A percentile compares a stretch with the other conserved stretches of the same genome.
These are phyloP conservation scores for Corythaixoides concolor DNA, from an alignment of 2,113 vertebrate species.

Conservation along the genomic window DNA sequence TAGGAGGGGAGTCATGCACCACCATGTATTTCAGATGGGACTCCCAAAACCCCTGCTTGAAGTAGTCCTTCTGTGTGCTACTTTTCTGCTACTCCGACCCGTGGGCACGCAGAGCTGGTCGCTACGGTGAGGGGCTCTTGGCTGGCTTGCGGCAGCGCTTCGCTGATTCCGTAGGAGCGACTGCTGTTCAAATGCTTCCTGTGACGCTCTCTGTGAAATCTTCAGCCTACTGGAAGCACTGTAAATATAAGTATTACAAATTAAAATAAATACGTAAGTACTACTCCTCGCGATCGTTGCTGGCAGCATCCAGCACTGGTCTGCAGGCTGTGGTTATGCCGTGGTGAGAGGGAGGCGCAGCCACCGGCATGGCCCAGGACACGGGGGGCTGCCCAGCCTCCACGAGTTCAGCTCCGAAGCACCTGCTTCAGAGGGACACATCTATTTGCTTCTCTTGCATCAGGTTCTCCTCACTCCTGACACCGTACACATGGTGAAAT, in stretches of 20 bases:
- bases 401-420: background rate
- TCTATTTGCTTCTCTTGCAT: background rate
- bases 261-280: background rate
- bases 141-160: background rate
- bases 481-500: rapidly evolving
- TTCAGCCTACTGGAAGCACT: background rate
- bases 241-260: background rate
- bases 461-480: background rate
- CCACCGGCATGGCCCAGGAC: background rate
- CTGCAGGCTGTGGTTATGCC: rapidly evolving
- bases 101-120: background rate
- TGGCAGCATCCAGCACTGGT: background rate
- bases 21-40: rapidly evolving
- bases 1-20: background rate
- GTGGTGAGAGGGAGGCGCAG: background rate
- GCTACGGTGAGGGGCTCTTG: background rate
- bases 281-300: rapidly evolving
- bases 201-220: background rate
- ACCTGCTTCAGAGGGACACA: background rate
- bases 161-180: rapidly evolving
- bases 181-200: background rate
- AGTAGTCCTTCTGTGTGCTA: rapidly evolving
- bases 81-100: background rate
- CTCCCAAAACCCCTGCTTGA: background rate
- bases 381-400: background rate